Conservation (phyloP, 2,888 invertebrate species). For the Magallana nippona region DNA sequence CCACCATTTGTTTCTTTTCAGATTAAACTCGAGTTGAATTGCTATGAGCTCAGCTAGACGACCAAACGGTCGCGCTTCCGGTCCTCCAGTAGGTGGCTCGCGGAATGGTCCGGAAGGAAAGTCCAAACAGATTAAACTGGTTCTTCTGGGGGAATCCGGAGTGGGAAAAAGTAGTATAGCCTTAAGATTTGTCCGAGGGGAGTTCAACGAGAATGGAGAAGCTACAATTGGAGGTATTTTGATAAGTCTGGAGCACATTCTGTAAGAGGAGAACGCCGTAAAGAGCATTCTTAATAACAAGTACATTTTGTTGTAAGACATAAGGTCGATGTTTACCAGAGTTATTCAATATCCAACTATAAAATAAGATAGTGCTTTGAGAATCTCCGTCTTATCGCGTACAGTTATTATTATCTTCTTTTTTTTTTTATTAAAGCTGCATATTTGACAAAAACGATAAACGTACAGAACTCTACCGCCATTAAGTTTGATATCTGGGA, state of each 20-base stretch:
- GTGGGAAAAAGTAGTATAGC: conserved; percentile 99
- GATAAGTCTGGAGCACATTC: neutral
- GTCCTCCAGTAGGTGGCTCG: neutral
- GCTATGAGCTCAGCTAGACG: conserved; percentile 18
- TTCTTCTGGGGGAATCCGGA: conserved; percentile 98
- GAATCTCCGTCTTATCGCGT: too few species aligned
- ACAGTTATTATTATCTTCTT: too few species aligned
- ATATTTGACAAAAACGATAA: conserved; percentile 37
- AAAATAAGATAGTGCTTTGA: too few species aligned
- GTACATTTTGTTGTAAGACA: too few species aligned
- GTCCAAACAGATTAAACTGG: conserved; percentile 88
- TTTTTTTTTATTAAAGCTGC: conserved; percentile 32
- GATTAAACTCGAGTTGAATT: neutral
- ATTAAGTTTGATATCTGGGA: conserved; percentile 99
- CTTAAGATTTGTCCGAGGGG: conserved; percentile 99
- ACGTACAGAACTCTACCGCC: neutral
- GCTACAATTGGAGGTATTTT: conserved; percentile 88
- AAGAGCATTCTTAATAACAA: too few species aligned
- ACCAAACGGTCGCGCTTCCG: conserved; percentile 26
- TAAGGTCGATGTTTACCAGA: too few species aligned
- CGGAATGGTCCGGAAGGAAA: conserved; percentile 28
- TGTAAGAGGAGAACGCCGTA: too few species aligned
- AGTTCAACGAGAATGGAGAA: conserved; percentile 84
- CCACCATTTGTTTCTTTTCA: neutral
- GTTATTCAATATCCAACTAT: too few species aligned